Evolutionary conservation across 2,113 vertebrate species (phyloP), one percentile per base, ranked within the genome.

Genomic region (Daphoenositta chrysoptera): DNA sequence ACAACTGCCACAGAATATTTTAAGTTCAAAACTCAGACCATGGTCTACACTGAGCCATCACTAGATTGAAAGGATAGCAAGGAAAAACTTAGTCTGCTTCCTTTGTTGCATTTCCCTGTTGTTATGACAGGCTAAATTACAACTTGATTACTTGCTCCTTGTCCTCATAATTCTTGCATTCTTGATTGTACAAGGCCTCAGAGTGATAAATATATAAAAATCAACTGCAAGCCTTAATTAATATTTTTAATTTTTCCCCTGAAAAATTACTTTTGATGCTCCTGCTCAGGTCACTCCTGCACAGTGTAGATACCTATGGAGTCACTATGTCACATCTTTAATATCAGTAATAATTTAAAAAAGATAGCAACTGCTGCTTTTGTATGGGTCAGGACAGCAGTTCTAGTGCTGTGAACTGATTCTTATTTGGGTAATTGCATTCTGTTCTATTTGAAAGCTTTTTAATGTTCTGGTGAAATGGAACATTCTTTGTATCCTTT

Each of bases 391-490:
- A 94, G 75, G 83, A 64, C 85, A 93, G 63, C 57, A 94, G 57
- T 87, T 83, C 66, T 45, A 87, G 89, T 53, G 12, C 78, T 85
- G 19, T 85, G 78, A 95, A 78, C 92, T 80, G 85, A 28, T 80
- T 93, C 75, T 72, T 88, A 57, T 83, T 93, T 87, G 66, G 27
- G 58, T 77, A 83, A 65, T 57, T 83, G 48, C 82, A 92, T 88
- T 88, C 85, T 92, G 82, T 92, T 77, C 85, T 65, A 16, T 88
- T 57, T 61, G 75, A 90, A 94, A 96, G 66, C 58, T 94, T 94
- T 96, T 63, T 54, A 90, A 77, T 72, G 28, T 80, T 92, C 88
- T 77, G 26, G 11, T 72, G 63, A 92, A 92, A 94, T 61, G 20
- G 88, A 93, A 94, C 72, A 92, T 85, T 90, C 78, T 90, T 83